These are phyloP conservation scores for Drosophila anomalipes DNA, from an alignment of 2,888 invertebrate species.

Conservation along the genomic window DNA sequence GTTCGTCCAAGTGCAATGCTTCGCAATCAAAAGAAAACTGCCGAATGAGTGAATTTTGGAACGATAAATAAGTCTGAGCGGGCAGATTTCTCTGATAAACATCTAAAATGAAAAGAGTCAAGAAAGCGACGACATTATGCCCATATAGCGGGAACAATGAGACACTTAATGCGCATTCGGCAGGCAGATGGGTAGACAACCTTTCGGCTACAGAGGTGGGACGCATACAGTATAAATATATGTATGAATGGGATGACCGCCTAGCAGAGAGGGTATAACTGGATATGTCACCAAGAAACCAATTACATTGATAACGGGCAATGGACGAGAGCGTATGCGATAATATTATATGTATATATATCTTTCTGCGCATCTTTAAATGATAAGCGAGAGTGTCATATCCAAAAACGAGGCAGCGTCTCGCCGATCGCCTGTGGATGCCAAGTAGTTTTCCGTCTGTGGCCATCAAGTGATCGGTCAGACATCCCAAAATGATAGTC, in stretches of 20 bases:
- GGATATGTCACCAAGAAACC: conserved; percentile 1
- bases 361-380: conserved; percentile 16
- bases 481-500: conserved; percentile 2
- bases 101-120: conserved; percentile 77
- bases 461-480: conserved; percentile 11
- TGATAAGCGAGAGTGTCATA: conserved; percentile 19
- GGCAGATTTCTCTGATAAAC: conserved; percentile 72
- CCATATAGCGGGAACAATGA: conserved; percentile 66
- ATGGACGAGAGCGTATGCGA: conserved; percentile 9
- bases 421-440: conserved; percentile 17
- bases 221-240: conserved; percentile 12
- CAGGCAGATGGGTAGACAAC: conserved; percentile 59
- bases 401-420: neutral
- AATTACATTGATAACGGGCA: conserved; percentile 27
- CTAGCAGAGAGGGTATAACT: conserved; percentile 9
- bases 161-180: conserved; percentile 77
- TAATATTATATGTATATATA: conserved; percentile 1
- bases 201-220: conserved; percentile 5
- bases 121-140: conserved; percentile 69
- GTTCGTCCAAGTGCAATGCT: conserved; percentile 59
- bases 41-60: conserved; percentile 60
- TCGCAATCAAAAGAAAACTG: conserved; percentile 76
- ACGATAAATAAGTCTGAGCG: conserved; percentile 71
- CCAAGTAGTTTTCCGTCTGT: conserved; percentile 65
- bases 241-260: conserved; percentile 25